Evolutionary conservation across 2,888 invertebrate genomes (phyloP), one percentile per base, ranked within the genome.

Genomic region (Morpho deidamia): DNA sequence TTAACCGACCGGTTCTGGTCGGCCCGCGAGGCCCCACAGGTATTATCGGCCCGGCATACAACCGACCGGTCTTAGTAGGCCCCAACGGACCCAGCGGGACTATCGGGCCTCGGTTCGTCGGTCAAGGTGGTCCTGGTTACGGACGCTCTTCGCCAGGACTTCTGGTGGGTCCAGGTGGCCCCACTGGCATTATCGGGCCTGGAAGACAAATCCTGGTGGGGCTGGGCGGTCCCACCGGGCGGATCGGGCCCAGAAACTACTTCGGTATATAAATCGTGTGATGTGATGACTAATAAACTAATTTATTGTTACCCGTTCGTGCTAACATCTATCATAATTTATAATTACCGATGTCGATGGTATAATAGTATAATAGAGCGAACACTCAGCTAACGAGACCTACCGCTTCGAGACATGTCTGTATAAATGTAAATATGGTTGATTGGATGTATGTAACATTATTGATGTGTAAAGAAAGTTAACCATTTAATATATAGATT

Each of bases 111-210:
- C 64, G 66, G 7, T 66, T 89, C 76, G 87, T 86, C 2, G 92
- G 91, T 2, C 91, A 91, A 1, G 90, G 88, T 0, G 87, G 88
- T 0, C 86, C 86, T n/a, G 61, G 70, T 52, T 79, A 69, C 41
- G 66, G 55, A 11, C 59, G 58, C 8, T 51, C 67, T 54, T 48
- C 66, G 58, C 53, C 55, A 10, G 53, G 61, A 0, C 57, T 90
- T 23, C 65, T 89, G 10, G 81, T 84, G 0, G 89, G 90, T 4
- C 67, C 67, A 8, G 81, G 78, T 1, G 91, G 91, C 35, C 90
- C 91, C 7, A 66, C 67, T 7, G 68, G 69, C 3, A 50, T 63
- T 10, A 65, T 66, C 9, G 68, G 65, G 33, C 65, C 69, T 45
- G 66, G 66, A 8, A 66, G 90, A 77, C 46, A 57, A 11, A 68